These are phyloP conservation scores for Chorisops tibialis DNA, from an alignment of 2,888 invertebrate genomes.

Conservation along the genomic window DNA sequence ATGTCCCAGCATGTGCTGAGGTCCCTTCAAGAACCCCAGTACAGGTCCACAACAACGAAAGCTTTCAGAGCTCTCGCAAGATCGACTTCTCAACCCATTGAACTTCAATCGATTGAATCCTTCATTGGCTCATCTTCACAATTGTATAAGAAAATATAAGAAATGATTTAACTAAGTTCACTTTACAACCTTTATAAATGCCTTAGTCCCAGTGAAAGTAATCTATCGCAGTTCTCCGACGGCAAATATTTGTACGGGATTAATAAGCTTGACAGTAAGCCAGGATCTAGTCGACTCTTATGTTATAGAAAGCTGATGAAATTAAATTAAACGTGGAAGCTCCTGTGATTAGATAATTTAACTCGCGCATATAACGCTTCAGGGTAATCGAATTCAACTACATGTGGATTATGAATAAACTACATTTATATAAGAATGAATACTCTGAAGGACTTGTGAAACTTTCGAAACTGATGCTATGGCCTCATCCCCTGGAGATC, in stretches of 20 bases:
- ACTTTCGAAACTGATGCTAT: no score
- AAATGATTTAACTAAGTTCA: conserved; percentile 63
- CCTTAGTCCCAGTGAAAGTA: conserved; percentile 62
- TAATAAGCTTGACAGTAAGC: conserved; percentile 46
- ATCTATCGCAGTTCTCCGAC: conserved; percentile 48
- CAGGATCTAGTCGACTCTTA: conserved; percentile 55
- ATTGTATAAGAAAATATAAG: conserved; percentile 51
- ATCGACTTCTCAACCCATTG: conserved; percentile 45
- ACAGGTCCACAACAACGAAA: conserved; percentile 41
- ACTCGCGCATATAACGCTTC: neutral
- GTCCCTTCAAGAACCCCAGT: conserved; percentile 31
- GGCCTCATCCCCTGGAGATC: no score
- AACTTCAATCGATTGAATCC: conserved; percentile 47
- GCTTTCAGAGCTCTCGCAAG: conserved; percentile 48
- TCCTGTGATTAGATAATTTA: conserved; percentile 48
- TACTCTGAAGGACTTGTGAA: no score
- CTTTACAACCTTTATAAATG: conserved; percentile 75
- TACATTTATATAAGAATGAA: no score
- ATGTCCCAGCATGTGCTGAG: no score
- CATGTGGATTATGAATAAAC: no score
- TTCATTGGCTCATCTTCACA: conserved; percentile 47
- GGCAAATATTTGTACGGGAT: conserved; percentile 47
- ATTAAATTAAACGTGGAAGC: conserved; percentile 45
- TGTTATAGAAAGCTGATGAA: conserved; percentile 51
- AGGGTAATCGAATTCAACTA: conserved; percentile 17